Percentiles rank a stretch among this genome's conserved stretches.
Evolutionary conservation across 2,797 vertebrate species (phyloP).

Genomic region (Rhynchotus rufescens): DNA sequence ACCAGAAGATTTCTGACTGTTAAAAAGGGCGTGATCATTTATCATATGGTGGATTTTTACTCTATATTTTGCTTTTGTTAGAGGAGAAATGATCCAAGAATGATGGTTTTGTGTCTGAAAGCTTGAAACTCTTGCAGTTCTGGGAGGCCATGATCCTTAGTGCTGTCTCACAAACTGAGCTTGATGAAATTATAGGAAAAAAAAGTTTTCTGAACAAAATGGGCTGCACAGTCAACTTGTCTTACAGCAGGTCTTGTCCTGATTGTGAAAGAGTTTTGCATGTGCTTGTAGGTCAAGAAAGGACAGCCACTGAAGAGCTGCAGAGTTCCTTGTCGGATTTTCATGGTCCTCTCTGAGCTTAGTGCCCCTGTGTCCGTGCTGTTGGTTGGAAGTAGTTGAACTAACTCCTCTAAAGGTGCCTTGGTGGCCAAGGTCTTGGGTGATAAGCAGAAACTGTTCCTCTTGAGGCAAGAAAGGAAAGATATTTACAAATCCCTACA

Average conservation of each 20-base stretch:
- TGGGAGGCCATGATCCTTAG: not conserved
- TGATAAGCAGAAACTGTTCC: not conserved
- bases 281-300: not conserved
- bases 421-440: not conserved
- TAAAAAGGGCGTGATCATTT: not conserved
- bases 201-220: not conserved
- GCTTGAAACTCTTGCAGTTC: slow-evolving; percentile 6
- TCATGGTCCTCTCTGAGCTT: not conserved
- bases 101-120: not conserved
- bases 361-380: fast-evolving
- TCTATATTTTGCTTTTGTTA: slow-evolving; percentile 8
- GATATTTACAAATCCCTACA: not conserved
- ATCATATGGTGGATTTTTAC: not conserved
- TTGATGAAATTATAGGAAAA: not conserved
- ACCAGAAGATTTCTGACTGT: not conserved
- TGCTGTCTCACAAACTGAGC: not conserved
- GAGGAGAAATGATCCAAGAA: not conserved
- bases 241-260: not conserved
- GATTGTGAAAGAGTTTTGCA: not conserved
- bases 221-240: not conserved
- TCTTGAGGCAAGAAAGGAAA: not conserved
- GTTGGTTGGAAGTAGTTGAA: not conserved
- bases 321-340: not conserved
- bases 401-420: not conserved
- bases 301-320: not conserved